These are phyloP conservation scores for Lagria hirta DNA, from an alignment of 2,888 invertebrate genomes.

Conservation along the genomic window DNA sequence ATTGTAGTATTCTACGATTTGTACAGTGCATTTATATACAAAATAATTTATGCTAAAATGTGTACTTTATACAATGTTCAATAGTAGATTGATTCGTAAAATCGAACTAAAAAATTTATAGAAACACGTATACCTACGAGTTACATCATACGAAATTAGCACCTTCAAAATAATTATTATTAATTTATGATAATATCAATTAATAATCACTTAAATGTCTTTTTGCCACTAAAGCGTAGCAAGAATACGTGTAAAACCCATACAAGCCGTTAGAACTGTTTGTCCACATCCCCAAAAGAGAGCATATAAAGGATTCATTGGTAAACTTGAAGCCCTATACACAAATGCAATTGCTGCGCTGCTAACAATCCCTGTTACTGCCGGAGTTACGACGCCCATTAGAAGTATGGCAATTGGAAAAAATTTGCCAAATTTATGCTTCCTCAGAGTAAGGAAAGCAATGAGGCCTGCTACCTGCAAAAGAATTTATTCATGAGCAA, in stretches of 20 bases:
- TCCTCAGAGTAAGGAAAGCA: constrained; percentile 86
- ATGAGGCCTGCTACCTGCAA: constrained; percentile 78
- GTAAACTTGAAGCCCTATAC: constrained; percentile 84
- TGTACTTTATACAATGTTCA: constrained; percentile 11
- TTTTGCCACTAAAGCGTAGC: constrained; percentile 62
- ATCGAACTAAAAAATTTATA: not conserved
- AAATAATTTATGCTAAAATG: no score
- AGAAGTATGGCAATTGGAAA: constrained; percentile 84
- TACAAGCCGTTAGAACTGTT: constrained; percentile 83
- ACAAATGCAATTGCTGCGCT: constrained; percentile 94
- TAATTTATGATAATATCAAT: constrained; percentile 21
- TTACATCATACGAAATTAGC: constrained; percentile 43
- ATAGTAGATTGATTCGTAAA: constrained; percentile 1
- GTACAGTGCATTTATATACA: no score
- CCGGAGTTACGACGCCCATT: constrained; percentile 87
- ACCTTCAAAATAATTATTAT: constrained; percentile 50
- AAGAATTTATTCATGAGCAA: no score
- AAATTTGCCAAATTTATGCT: constrained; percentile 94
- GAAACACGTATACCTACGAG: constrained; percentile 2
- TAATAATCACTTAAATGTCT: constrained; percentile 8
- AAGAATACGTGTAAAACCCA: constrained; percentile 90
- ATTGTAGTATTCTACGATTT: no score
- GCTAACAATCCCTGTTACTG: constrained; percentile 83
- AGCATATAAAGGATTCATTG: constrained; percentile 89
- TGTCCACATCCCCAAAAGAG: constrained; percentile 95